phyloP scores from a whole-genome alignment of 2,888 invertebrate genomes.

The Hirtodrosophila alboralis region DNA sequence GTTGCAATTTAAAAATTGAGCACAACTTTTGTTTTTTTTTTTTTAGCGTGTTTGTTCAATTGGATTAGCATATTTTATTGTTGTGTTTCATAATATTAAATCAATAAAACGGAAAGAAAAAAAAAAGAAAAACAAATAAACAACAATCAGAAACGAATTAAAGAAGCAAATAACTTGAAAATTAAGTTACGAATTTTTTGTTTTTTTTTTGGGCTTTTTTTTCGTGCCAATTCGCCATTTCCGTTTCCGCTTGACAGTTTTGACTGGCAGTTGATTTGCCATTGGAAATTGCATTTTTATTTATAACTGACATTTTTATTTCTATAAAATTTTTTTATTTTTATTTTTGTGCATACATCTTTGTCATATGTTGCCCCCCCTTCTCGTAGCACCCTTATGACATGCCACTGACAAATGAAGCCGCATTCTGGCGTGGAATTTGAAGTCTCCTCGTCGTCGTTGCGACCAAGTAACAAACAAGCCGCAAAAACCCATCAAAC shows the following conservation, averaged over 20 bases:
- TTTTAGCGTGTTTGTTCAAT: neutral
- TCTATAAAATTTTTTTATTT: conserved; percentile 71
- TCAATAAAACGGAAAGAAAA: neutral
- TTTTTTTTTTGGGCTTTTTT: too few species aligned
- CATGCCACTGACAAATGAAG: conserved; percentile 68
- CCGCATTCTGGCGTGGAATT: conserved; percentile 66
- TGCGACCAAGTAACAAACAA: conserved; percentile 67
- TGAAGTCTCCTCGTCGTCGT: conserved; percentile 34
- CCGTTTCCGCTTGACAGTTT: conserved; percentile 52
- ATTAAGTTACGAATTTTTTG: conserved; percentile 20
- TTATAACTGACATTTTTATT: conserved; percentile 72
- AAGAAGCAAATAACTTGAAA: conserved; percentile 6
- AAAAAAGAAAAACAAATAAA: neutral
- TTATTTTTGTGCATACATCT: conserved; percentile 74
- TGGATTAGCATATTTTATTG: conserved; percentile 7
- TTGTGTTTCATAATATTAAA: too few species aligned
- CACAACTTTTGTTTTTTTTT: neutral
- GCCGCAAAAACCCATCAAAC: conserved; percentile 75
- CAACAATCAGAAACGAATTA: conserved; percentile 1
- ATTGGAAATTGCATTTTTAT: conserved; percentile 74
- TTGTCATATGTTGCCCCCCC: conserved; percentile 44
- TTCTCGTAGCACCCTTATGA: neutral
- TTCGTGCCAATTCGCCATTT: neutral
- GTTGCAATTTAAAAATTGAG: too few species aligned
- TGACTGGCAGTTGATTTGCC: conserved; percentile 73